These are phyloP conservation scores for Platichthys stellatus DNA, from an alignment of 2,113 vertebrate species.

Conservation along the genomic window DNA sequence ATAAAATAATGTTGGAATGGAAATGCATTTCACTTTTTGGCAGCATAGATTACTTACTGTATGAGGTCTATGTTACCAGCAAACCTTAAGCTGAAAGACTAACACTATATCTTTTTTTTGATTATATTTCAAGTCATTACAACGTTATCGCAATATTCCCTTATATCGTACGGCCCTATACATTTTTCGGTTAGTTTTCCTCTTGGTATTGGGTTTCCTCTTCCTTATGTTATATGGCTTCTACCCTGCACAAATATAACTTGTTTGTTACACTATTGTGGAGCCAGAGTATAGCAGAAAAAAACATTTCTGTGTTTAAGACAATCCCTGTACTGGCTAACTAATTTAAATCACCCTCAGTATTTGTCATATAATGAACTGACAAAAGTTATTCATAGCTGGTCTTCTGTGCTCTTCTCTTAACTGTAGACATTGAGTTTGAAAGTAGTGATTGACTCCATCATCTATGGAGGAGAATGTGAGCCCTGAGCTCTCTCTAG, in stretches of 20 bases:
- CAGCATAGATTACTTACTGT: no score
- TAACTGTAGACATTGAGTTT: conserved; percentile 82
- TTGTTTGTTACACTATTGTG: background rate
- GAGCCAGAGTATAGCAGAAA: background rate
- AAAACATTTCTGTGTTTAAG: background rate
- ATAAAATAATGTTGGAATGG: no score
- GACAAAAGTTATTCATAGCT: conserved; percentile 60
- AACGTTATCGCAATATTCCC: no score
- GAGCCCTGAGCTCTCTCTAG: conserved; percentile 79
- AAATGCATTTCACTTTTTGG: no score
- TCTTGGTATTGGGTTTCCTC: background rate
- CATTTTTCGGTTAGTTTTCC: no score
- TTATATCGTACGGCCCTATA: no score
- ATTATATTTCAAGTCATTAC: no score
- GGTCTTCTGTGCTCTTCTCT: conserved; percentile 76
- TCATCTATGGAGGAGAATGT: conserved; percentile 85
- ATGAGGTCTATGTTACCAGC: no score
- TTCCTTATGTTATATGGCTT: background rate
- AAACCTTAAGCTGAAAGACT: no score
- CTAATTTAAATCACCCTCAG: background rate
- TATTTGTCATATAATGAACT: conserved; percentile 21
- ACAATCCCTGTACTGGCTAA: background rate
- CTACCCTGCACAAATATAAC: background rate
- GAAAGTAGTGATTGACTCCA: conserved; percentile 76
- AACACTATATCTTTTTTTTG: no score